phyloP scores from a whole-genome alignment of 2,113 vertebrate genomes.

The Tachuris rubrigastra region DNA sequence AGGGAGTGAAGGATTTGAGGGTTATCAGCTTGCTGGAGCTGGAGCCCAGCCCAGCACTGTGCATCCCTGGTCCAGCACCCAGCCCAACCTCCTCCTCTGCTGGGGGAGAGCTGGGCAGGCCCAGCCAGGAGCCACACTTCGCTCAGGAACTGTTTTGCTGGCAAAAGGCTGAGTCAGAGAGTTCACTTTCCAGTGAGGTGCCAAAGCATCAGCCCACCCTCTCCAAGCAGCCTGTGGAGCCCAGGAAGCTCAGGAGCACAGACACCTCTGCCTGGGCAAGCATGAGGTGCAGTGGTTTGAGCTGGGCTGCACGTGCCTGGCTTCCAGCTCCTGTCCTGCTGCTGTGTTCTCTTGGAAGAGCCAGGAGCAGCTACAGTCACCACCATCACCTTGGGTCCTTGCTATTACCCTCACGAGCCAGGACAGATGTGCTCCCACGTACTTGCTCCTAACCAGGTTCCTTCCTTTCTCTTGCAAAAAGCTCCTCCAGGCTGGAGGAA shows the following conservation, averaged over 20 bases:
- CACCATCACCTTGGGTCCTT: fast-evolving
- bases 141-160: neutral
- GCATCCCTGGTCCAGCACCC: neutral
- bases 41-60: neutral
- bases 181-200: neutral
- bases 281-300: fast-evolving
- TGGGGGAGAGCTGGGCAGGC: neutral
- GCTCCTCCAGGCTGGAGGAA: neutral
- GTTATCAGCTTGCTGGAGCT: neutral
- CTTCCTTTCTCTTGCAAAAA: neutral
- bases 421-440: fast-evolving
- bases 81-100: neutral
- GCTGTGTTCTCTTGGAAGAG: neutral
- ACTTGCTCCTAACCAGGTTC: neutral
- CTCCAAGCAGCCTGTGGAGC: neutral
- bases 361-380: neutral
- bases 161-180: neutral
- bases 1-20: neutral
- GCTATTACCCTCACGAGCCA: neutral
- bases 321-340: fast-evolving
- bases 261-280: neutral
- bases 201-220: too few species aligned
- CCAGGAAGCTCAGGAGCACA: neutral
- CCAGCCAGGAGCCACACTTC: fast-evolving
- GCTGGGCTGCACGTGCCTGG: neutral